Evolutionary conservation across 1,140 invertebrate genomes (phyloP).

Genomic region (Arion vulgaris): DNA sequence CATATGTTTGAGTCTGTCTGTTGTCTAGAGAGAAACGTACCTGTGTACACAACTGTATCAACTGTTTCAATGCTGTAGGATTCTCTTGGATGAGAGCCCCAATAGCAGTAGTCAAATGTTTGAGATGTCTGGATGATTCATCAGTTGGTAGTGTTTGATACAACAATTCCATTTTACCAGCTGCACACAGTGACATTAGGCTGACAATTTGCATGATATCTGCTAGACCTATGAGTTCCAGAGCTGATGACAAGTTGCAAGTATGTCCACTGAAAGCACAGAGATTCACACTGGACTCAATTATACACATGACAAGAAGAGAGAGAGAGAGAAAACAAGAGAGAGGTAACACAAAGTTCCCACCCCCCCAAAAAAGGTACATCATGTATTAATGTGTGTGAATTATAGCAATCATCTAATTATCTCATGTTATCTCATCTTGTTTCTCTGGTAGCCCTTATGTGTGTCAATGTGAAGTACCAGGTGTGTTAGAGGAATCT

Average conservation of each 20-base stretch:
- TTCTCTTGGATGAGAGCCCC: constrained; percentile 77
- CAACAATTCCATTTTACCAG: constrained; percentile 73
- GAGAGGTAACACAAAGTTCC: too few species aligned
- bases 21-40: constrained; percentile 67
- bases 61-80: constrained; percentile 75
- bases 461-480: too few species aligned
- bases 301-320: too few species aligned
- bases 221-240: constrained; percentile 77
- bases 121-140: constrained; percentile 71
- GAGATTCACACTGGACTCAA: too few species aligned
- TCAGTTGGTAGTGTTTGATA: constrained; percentile 21
- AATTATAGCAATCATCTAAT: too few species aligned
- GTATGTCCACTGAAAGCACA: constrained; percentile 70
- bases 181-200: constrained; percentile 79
- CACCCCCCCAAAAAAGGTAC: too few species aligned
- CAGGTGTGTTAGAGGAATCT: too few species aligned
- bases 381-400: too few species aligned
- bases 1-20: too few species aligned
- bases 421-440: too few species aligned
- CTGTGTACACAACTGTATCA: constrained; percentile 79
- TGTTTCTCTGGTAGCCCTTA: too few species aligned
- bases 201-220: constrained; percentile 78
- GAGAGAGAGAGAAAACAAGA: too few species aligned
- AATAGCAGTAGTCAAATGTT: constrained; percentile 76
- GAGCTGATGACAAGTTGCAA: constrained; percentile 74